Evolutionary conservation across 2,797 vertebrate species (phyloP).

Genomic region (Onychomys arenicola): DNA sequence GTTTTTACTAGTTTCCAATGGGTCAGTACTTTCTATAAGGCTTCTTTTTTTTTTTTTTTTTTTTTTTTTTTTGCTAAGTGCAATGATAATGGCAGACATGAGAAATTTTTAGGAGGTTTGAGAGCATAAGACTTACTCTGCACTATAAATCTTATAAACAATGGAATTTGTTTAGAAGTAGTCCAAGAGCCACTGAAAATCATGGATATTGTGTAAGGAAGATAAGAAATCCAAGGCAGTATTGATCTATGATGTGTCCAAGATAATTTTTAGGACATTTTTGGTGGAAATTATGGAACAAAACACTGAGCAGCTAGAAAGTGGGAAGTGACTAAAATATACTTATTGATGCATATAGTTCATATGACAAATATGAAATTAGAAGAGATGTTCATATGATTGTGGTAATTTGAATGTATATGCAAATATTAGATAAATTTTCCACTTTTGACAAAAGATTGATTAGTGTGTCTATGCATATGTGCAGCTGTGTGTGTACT

Average conservation of each 20-base stretch:
- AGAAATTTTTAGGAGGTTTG: neutral
- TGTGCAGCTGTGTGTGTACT: neutral
- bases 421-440: neutral
- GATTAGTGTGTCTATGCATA: neutral
- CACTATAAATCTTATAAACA: neutral
- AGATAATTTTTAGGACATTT: neutral
- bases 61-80: neutral
- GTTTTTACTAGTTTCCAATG: neutral
- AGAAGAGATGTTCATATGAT: neutral
- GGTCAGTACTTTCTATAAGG: rapidly evolving
- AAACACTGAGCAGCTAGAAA: neutral
- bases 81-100: neutral
- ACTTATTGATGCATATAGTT: neutral
- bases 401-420: neutral
- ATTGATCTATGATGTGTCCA: neutral
- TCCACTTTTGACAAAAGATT: too few species aligned
- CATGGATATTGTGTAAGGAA: neutral
- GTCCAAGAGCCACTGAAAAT: neutral
- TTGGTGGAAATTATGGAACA: neutral
- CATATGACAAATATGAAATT: neutral
- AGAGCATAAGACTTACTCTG: neutral
- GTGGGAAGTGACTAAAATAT: neutral
- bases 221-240: neutral
- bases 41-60: neutral
- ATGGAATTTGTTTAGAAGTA: neutral